phyloP scores from a whole-genome alignment of 2,797 vertebrate genomes.

The Fratercula arctica region DNA sequence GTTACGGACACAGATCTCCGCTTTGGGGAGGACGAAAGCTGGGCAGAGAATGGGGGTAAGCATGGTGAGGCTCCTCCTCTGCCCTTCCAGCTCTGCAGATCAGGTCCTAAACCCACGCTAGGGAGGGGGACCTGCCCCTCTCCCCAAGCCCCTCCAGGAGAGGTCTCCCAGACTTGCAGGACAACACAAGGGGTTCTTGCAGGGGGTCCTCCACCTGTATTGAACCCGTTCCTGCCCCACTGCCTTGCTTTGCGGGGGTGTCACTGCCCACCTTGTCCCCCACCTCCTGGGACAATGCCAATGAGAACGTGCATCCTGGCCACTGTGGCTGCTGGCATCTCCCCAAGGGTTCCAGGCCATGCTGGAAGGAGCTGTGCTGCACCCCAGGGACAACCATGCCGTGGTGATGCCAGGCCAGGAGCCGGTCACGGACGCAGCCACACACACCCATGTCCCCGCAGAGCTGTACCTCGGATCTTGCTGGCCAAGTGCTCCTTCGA shows the following conservation, averaged over 20 bases:
- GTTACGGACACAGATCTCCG: constrained; percentile 86
- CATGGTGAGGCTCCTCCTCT: neutral
- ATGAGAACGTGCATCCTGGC: accelerated
- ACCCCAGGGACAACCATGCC: neutral
- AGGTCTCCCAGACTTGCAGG: neutral
- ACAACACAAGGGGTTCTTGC: neutral
- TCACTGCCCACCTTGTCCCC: neutral
- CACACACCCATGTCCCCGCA: accelerated
- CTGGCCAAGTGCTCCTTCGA: constrained; percentile 92
- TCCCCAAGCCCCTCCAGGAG: neutral
- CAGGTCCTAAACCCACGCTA: neutral
- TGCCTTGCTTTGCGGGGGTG: neutral
- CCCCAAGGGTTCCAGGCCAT: neutral
- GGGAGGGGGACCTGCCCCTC: neutral
- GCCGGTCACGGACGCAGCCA: accelerated
- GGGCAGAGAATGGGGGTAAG: neutral
- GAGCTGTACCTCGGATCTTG: constrained; percentile 88
- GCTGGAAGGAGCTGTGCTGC: neutral
- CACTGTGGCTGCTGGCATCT: neutral
- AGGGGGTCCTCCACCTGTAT: accelerated
- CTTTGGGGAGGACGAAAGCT: constrained; percentile 88
- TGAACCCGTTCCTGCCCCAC: neutral
- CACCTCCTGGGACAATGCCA: neutral
- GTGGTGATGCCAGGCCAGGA: neutral
- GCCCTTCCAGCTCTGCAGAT: neutral